Conservation (phyloP, 2,113 vertebrate genomes). For the Cichladusa arquata region DNA sequence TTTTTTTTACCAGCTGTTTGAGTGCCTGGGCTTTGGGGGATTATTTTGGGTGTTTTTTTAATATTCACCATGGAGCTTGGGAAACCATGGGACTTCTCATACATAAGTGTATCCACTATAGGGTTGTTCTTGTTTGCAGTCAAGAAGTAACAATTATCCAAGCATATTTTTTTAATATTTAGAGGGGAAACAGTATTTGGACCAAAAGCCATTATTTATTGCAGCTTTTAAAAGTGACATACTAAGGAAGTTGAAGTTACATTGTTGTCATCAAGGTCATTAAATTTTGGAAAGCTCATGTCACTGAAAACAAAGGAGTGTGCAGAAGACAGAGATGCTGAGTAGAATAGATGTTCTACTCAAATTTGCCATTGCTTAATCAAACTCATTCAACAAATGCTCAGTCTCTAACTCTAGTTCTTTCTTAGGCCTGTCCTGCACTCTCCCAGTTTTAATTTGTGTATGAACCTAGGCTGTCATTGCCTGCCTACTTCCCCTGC, state of each 20-base stretch:
- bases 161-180: background rate
- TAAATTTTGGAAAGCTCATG: background rate
- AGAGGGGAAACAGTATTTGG: background rate
- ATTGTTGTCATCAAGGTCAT: background rate
- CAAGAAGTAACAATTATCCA: background rate
- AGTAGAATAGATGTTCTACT: background rate
- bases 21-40: background rate
- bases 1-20: background rate
- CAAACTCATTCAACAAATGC: background rate
- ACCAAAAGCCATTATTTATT: background rate
- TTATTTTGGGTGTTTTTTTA: background rate
- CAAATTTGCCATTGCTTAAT: background rate
- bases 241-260: background rate
- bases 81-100: background rate
- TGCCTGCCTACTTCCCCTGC: background rate
- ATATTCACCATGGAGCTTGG: background rate
- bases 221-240: background rate
- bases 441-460: accelerated
- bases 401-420: background rate
- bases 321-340: background rate
- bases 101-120: background rate
- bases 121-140: background rate
- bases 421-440: background rate
- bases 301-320: background rate
- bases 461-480: background rate